phyloP scores from a whole-genome alignment of 2,113 vertebrate genomes.

The Calyptommatus sinebrachiatus region DNA sequence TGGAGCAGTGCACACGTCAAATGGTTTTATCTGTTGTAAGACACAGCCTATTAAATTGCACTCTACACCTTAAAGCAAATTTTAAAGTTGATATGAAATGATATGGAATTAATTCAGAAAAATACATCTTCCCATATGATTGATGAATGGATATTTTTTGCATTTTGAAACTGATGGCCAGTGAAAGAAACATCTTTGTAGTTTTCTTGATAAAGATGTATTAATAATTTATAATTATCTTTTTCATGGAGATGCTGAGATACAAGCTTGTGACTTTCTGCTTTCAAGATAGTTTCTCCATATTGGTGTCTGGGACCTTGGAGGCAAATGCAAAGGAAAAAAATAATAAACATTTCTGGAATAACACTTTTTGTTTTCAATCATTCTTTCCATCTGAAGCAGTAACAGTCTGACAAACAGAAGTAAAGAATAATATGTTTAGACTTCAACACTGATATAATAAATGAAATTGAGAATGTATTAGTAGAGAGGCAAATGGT shows the following conservation, averaged over 20 bases:
- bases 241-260: too few relatives aligned
- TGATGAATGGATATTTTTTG: conserved; percentile 30
- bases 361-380: conserved; percentile 63
- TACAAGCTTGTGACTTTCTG: too few relatives aligned
- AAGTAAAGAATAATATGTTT: not conserved
- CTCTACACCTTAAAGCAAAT: conserved; percentile 55
- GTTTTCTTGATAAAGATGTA: too few relatives aligned
- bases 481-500: conserved; percentile 40
- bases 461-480: conserved; percentile 53
- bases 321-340: conserved; percentile 10
- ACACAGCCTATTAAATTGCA: conserved; percentile 51
- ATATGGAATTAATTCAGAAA: conserved; percentile 29
- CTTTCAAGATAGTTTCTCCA: too few relatives aligned
- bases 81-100: conserved; percentile 55
- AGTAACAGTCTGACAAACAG: conserved; percentile 50
- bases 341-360: conserved; percentile 48
- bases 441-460: conserved; percentile 6
- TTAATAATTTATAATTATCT: too few relatives aligned
- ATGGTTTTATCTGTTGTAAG: conserved; percentile 60
- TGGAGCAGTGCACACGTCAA: conserved; percentile 62
- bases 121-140: conserved; percentile 43
- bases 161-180: too few relatives aligned
- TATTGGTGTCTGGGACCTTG: too few relatives aligned
- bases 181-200: too few relatives aligned
- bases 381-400: conserved; percentile 59